Percentiles rank a stretch among this genome's conserved stretches.
phyloP scores from a whole-genome alignment of 2,797 vertebrate species.

The Hafferia zeledoni region DNA sequence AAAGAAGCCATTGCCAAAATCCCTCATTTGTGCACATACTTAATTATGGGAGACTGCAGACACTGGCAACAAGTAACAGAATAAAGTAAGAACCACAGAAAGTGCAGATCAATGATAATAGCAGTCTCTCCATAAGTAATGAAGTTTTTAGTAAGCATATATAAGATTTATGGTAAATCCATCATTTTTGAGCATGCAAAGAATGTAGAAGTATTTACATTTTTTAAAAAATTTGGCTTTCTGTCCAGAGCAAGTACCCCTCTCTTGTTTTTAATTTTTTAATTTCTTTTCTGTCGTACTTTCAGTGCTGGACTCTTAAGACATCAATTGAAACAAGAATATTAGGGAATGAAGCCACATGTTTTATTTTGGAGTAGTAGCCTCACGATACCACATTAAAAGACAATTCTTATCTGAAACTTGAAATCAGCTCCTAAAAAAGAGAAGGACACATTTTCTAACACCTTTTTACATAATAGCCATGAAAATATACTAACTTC shows the following conservation, averaged over 20 bases:
- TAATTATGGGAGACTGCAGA: background rate
- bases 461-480: background rate
- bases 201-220: background rate
- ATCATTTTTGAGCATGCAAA: background rate
- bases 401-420: background rate
- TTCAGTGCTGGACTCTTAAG: background rate
- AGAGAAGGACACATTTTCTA: background rate
- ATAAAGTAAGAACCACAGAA: background rate
- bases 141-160: background rate
- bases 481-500: background rate
- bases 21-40: background rate
- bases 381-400: background rate
- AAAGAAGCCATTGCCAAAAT: background rate
- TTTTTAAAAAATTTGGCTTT: background rate
- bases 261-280: background rate
- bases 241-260: rapidly evolving
- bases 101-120: background rate
- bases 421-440: background rate
- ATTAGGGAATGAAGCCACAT: background rate
- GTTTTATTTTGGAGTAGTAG: background rate
- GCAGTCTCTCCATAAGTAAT: background rate
- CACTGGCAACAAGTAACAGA: background rate
- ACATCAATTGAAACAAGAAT: background rate
- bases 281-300: background rate
- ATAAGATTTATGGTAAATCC: background rate